Conservation (phyloP, 1,140 invertebrate species). For the Scaptodrosophila lebanonensis region DNA sequence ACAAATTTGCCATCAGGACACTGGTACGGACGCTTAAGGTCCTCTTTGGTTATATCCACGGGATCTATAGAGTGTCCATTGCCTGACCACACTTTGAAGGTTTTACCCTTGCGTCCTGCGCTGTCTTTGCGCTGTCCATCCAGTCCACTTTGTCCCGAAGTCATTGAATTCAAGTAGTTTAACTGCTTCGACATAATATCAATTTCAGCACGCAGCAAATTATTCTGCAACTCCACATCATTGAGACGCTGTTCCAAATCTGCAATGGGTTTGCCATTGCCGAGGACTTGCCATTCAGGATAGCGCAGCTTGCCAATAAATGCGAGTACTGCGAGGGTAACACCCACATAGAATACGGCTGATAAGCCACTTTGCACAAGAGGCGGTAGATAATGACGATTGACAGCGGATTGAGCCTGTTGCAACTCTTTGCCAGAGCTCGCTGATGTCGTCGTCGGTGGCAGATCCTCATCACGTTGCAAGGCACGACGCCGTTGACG, state of each 20-base stretch:
- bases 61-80: conserved; percentile 41
- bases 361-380: conserved; percentile 48
- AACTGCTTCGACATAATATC: conserved; percentile 67
- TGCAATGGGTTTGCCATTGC: conserved; percentile 15
- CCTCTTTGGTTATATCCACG: conserved; percentile 51
- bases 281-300: conserved; percentile 51
- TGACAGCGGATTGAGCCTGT: too few species aligned
- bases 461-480: not conserved
- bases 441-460: not conserved
- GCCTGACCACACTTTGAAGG: conserved; percentile 57
- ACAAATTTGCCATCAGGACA: conserved; percentile 51
- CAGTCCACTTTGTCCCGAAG: not conserved
- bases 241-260: conserved; percentile 53
- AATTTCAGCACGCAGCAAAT: conserved; percentile 68
- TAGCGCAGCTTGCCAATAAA: conserved; percentile 58
- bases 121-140: not conserved
- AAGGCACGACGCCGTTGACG: not conserved
- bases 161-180: conserved; percentile 43
- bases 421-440: too few species aligned
- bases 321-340: conserved; percentile 46
- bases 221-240: conserved; percentile 67
- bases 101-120: conserved; percentile 25
- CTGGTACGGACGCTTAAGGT: conserved; percentile 49
- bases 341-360: conserved; percentile 58
- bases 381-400: conserved; percentile 7